Evolutionary conservation across 2,888 invertebrate species (phyloP).

Genomic region (Coenonympha glycerion): DNA sequence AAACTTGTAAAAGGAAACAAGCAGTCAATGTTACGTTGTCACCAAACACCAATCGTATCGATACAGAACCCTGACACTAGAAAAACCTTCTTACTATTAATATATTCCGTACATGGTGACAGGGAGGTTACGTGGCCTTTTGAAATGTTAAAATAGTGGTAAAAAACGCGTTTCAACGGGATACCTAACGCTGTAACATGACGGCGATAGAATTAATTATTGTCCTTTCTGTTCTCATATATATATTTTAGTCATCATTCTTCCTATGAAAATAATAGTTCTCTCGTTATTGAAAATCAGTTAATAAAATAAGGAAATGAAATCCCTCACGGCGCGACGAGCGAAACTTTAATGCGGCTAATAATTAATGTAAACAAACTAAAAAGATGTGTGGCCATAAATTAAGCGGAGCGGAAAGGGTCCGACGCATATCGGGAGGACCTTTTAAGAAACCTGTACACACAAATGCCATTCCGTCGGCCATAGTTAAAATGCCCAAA

Average conservation of each 20-base stretch:
- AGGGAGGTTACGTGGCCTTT: constrained; percentile 27
- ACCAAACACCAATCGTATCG: constrained; percentile 26
- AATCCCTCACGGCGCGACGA: constrained; percentile 35
- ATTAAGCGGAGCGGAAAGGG: constrained; percentile 72
- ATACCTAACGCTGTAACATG: neutral
- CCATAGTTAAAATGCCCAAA: constrained; percentile 75
- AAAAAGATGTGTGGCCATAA: constrained; percentile 62
- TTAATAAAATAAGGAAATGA: constrained; percentile 28
- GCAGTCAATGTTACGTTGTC: constrained; percentile 23
- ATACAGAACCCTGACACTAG: constrained; percentile 25
- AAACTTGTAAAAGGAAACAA: neutral
- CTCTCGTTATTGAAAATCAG: too few species aligned
- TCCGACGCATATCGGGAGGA: constrained; percentile 67
- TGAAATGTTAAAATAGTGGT: constrained; percentile 6
- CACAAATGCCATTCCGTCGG: constrained; percentile 69
- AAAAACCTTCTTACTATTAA: constrained; percentile 57
- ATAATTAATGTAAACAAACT: constrained; percentile 70
- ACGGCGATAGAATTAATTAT: neutral
- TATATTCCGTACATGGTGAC: constrained; percentile 58
- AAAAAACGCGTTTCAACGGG: constrained; percentile 1
- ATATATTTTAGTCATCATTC: too few species aligned
- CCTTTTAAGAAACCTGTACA: constrained; percentile 75
- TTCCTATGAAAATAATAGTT: too few species aligned
- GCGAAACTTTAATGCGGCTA: constrained; percentile 57
- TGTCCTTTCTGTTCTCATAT: neutral